Percentiles rank a stretch among this genome's conserved stretches.
These are phyloP conservation scores for Hydropsyche betteni DNA, from an alignment of 2,888 invertebrate species.

Conservation along the genomic window DNA sequence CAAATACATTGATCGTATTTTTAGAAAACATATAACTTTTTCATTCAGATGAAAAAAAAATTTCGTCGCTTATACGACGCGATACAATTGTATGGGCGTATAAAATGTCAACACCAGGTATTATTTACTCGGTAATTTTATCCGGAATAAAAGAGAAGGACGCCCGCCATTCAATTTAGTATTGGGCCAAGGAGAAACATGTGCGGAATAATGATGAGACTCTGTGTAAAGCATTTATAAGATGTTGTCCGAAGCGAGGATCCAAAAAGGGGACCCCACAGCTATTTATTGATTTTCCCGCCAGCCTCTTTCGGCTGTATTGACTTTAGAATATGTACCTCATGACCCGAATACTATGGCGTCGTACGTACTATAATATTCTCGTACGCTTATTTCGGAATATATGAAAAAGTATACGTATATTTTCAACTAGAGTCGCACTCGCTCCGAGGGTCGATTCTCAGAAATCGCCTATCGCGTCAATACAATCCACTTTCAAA, in stretches of 20 bases:
- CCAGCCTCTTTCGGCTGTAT: conserved; percentile 23
- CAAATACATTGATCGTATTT: too few relatives aligned
- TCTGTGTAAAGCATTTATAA: conserved; percentile 49
- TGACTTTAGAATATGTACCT: conserved; percentile 12
- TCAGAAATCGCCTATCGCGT: too few relatives aligned
- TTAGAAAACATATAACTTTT: too few relatives aligned
- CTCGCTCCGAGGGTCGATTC: too few relatives aligned
- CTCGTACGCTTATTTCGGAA: too few relatives aligned
- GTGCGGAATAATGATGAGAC: conserved; percentile 48
- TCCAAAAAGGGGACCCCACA: conserved; percentile 35
- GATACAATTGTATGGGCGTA: conserved; percentile 9
- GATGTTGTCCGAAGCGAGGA: conserved; percentile 45
- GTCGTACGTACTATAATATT: too few relatives aligned
- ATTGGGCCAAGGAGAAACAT: conserved; percentile 47
- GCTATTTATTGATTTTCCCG: conserved; percentile 48
- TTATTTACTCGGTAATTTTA: conserved; percentile 33
- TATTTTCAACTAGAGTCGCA: too few relatives aligned
- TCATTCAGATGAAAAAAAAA: too few relatives aligned
- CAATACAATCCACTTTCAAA: too few relatives aligned
- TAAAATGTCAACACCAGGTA: conserved; percentile 32
- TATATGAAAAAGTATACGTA: too few relatives aligned
- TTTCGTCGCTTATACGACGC: neutral
- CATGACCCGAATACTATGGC: conserved; percentile 4
- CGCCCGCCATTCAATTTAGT: conserved; percentile 49
- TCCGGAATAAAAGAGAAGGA: conserved; percentile 2